Percentiles rank a stretch among this genome's conserved stretches.
Evolutionary conservation across 2,113 vertebrate species (phyloP).

Genomic region (Alethe castanea): DNA sequence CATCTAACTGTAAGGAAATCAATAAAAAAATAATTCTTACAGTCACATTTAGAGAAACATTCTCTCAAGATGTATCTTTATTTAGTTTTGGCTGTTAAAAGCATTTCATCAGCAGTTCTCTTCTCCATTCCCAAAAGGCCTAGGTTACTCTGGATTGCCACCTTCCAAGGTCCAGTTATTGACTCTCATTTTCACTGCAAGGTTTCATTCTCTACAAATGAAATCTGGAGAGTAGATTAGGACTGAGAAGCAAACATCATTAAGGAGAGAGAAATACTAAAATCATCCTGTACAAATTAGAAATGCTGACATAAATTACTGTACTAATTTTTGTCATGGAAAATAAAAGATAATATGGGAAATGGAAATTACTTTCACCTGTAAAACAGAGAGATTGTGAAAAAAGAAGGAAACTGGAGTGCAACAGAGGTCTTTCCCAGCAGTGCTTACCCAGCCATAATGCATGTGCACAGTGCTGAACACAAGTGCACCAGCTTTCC

Average conservation of each 20-base stretch:
- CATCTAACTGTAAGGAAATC: neutral
- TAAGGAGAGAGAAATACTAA: neutral
- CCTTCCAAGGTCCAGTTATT: neutral
- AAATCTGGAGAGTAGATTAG: neutral
- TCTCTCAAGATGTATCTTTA: neutral
- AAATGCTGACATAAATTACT: neutral
- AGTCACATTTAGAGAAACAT: neutral
- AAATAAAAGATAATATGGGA: neutral
- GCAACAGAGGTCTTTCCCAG: neutral
- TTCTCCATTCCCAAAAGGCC: neutral
- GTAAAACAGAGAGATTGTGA: neutral
- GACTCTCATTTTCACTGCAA: neutral
- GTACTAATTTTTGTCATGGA: neutral
- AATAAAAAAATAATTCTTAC: neutral
- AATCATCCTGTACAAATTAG: neutral
- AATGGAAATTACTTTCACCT: neutral
- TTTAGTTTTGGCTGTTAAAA: neutral
- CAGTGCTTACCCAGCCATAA: neutral
- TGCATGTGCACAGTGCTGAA: neutral
- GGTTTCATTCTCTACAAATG: neutral
- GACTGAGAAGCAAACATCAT: neutral
- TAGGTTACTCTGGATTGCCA: neutral
- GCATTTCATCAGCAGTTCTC: neutral
- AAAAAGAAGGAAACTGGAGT: neutral
- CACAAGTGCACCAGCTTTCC: neutral